Base-by-base conservation (phyloP, 2,888 invertebrate species). In the Ochropleura plecta region DNA sequence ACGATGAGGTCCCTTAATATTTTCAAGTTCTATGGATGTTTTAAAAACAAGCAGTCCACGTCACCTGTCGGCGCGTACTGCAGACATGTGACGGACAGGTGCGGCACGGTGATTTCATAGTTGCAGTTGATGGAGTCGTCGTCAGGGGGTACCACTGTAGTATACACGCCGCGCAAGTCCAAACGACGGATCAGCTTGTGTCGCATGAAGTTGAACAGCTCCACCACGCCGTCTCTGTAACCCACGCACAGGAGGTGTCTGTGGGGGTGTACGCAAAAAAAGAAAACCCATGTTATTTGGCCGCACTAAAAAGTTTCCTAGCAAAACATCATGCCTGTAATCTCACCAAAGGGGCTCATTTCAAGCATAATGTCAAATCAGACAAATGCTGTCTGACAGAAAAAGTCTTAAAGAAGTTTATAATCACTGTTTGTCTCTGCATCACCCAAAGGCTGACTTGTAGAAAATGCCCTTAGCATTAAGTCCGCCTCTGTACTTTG, bases 11-110 rank as follows among this genome's bases (percentile, higher is more conserved):
- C 55, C 20, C 20, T 20, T 20, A 55, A 10, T 20, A 12, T 20
- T 55, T 55, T 55, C 55, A 55, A 20, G 6, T 55, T 5, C 55
- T 55, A 55, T 20, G 16, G 18, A 42, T 42, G 42, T 60, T 42
- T 8, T 10, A 60, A 42, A 30, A 42, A 0, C 16, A 42, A 60
- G 3, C 18, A 42, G 12, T 44, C 14, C 12, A 62, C 12, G 30
- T 81, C 87, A 97, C 97, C 97, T 92, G 96, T 94, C 0, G 97
- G 96, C 0, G 97, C 97, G 91, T 97, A 97, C 88, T 97, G 96
- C 5, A 97, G 86, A 71, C 95, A 96, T 0, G 95, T 93, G 9
- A 93, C 93, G 8, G 92, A 91, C 0, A 96, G 81, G 10, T 90
- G 82, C 0, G 96, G 96, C 18, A 91, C 83, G 0, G 83, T 89